A percentile compares a stretch with the other conserved stretches of the same genome.
Conservation (phyloP, 2,888 invertebrate genomes). For the Sphinx pinastri region DNA sequence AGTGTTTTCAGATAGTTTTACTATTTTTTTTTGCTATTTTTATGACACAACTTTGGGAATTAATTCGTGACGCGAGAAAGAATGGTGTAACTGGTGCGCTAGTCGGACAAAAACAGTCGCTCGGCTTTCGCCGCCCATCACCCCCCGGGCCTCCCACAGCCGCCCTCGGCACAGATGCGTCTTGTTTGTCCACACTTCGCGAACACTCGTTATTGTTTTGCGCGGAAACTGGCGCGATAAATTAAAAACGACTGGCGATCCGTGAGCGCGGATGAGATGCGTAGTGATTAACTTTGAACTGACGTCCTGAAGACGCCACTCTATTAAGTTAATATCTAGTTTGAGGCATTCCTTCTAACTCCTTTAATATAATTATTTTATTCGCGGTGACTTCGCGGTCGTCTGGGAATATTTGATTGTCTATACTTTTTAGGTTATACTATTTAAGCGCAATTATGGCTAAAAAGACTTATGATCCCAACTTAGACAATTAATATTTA, state of each 20-base stretch:
- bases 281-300: background rate
- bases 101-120: slow-evolving; percentile 6
- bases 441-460: too few relatives aligned
- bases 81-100: slow-evolving; percentile 16
- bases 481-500: background rate
- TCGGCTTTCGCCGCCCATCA: background rate
- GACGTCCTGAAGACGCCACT: background rate
- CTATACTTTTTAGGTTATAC: too few relatives aligned
- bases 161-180: slow-evolving; percentile 11
- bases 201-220: slow-evolving; percentile 18
- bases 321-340: background rate
- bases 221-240: slow-evolving; percentile 3
- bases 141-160: background rate
- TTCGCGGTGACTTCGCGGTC: background rate
- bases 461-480: too few relatives aligned
- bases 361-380: background rate
- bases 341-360: background rate
- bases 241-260: slow-evolving; percentile 1
- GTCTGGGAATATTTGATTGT: too few relatives aligned
- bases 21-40: slow-evolving; percentile 22
- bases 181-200: slow-evolving; percentile 23
- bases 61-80: slow-evolving; percentile 28
- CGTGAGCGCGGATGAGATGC: background rate
- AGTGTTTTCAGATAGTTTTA: slow-evolving; percentile 14
- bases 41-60: slow-evolving; percentile 26